Conservation (phyloP, 2,797 vertebrate species). For the Poeciliopsis paucimaculata region DNA sequence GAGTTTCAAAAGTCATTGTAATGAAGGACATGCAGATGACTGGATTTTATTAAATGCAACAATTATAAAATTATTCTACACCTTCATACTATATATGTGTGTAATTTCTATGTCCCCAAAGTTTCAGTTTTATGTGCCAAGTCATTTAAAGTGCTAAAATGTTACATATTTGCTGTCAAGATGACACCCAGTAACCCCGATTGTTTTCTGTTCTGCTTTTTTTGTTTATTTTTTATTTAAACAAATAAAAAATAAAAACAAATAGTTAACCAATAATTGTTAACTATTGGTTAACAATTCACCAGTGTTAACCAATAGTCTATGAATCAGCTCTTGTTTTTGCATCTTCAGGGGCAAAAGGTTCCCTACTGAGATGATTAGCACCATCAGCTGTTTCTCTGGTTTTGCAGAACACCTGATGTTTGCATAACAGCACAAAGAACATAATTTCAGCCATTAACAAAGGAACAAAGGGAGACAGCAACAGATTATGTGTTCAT, state of each 20-base stretch:
- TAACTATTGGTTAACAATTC: too few species aligned
- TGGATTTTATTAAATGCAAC: not conserved
- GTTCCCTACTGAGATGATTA: not conserved
- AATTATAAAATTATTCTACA: not conserved
- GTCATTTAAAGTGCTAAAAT: not conserved
- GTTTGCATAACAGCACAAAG: not conserved
- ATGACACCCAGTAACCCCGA: not conserved
- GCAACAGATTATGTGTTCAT: not conserved
- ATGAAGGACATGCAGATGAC: not conserved
- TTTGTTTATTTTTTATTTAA: not conserved
- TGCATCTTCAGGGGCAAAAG: not conserved
- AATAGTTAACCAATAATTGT: too few species aligned
- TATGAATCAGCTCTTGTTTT: not conserved
- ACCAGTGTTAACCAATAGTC: not conserved
- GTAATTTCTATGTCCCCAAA: not conserved
- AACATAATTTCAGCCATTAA: not conserved
- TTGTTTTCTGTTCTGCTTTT: not conserved
- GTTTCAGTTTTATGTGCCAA: not conserved
- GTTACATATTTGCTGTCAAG: not conserved
- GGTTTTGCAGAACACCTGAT: not conserved
- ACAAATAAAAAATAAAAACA: too few species aligned
- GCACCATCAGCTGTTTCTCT: not conserved
- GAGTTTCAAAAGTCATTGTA: not conserved
- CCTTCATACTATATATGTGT: not conserved
- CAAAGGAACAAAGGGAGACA: not conserved